These are phyloP conservation scores for Lutjanus argentimaculatus DNA, from an alignment of 2,797 vertebrate genomes.

Conservation along the genomic window DNA sequence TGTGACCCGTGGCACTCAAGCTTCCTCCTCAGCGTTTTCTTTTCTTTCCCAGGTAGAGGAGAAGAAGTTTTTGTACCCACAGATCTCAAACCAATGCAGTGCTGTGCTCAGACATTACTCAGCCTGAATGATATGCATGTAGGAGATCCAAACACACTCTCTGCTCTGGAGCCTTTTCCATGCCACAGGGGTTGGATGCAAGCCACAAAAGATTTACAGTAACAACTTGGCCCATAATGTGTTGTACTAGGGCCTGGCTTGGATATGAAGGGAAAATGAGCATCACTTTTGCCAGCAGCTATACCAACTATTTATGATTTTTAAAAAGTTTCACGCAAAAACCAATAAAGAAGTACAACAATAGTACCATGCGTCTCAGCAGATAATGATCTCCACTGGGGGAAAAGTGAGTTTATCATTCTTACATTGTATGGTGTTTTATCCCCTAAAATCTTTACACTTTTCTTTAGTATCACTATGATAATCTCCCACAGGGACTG, in stretches of 20 bases:
- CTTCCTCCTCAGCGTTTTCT: constrained; percentile 12
- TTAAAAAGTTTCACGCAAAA: constrained; percentile 22
- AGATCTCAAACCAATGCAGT: constrained; percentile 10
- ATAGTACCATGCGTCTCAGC: not conserved
- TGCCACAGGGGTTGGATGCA: constrained; percentile 42
- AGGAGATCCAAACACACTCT: not conserved
- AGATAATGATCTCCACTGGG: constrained; percentile 45
- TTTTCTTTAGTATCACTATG: not conserved
- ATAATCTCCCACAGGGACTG: not conserved
- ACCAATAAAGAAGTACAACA: constrained; percentile 5
- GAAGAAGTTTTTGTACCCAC: not conserved
- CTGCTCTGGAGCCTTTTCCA: constrained; percentile 35
- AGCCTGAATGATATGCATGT: constrained; percentile 25
- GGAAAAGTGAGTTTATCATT: not conserved
- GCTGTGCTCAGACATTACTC: constrained; percentile 14
- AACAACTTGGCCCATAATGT: constrained; percentile 44
- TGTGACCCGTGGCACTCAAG: constrained; percentile 48
- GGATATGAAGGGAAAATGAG: constrained; percentile 37
- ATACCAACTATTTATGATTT: not conserved
- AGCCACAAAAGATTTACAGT: constrained; percentile 50
- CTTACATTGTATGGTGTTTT: not conserved
- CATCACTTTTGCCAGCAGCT: constrained; percentile 47
- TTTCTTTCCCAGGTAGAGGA: constrained; percentile 7
- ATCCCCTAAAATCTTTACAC: not conserved
- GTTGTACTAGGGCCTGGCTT: constrained; percentile 35